Conservation (phyloP, 2,888 invertebrate genomes). For the Eudemis profundana region DNA sequence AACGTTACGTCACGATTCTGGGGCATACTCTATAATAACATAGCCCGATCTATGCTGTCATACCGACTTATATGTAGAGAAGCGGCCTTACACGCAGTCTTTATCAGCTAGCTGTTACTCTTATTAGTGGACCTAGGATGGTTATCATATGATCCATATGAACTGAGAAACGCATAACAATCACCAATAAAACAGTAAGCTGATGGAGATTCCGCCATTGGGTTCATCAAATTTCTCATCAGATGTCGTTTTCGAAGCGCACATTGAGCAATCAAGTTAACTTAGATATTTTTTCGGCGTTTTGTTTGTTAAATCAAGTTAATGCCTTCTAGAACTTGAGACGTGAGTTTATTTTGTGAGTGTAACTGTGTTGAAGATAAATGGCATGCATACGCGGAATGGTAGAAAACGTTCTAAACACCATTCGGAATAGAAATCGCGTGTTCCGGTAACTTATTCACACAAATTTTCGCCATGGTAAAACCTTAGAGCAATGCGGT, state of each 20-base stretch:
- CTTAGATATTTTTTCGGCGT: neutral
- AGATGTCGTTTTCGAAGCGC: conserved; percentile 25
- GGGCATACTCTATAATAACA: no score
- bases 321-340: conserved; percentile 22
- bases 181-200: neutral
- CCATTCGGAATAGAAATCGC: conserved; percentile 21
- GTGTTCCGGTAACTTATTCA: conserved; percentile 32
- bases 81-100: conserved; percentile 17
- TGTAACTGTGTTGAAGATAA: conserved; percentile 28
- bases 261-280: conserved; percentile 21
- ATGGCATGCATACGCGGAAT: conserved; percentile 35
- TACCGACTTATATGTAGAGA: conserved; percentile 5
- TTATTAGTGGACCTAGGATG: neutral
- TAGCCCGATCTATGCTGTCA: neutral
- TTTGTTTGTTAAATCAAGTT: conserved; percentile 16
- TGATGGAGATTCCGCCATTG: conserved; percentile 10
- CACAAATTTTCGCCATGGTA: conserved; percentile 11
- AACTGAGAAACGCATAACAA: neutral
- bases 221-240: conserved; percentile 20
- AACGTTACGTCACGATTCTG: no score
- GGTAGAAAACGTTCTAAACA: conserved; percentile 36
- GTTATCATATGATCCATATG: neutral
- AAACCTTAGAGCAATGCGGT: conserved; percentile 48
- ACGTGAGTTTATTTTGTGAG: conserved; percentile 35
- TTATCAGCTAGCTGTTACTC: conserved; percentile 13